phyloP scores from a whole-genome alignment of 2,888 invertebrate genomes.

The Cephus spinipes region DNA sequence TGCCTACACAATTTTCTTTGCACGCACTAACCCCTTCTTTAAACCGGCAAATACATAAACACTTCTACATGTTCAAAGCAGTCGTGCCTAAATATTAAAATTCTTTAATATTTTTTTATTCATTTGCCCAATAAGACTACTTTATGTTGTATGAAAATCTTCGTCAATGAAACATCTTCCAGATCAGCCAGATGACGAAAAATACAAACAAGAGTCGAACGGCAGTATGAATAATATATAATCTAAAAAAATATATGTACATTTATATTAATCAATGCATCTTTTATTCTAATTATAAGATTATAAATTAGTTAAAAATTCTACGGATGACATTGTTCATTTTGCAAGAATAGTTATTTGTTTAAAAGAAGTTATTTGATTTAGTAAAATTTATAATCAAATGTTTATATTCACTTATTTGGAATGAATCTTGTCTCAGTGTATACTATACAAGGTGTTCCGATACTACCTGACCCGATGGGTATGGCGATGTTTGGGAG shows the following conservation, averaged over 20 bases:
- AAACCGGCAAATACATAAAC: neutral
- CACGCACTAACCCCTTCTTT: neutral
- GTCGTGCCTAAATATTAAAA: neutral
- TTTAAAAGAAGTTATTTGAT: neutral
- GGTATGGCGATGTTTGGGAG: too few species aligned
- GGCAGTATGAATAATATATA: slow-evolving; percentile 15
- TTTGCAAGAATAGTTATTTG: neutral
- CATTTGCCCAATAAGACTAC: neutral
- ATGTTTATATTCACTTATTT: too few species aligned
- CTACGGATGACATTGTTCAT: neutral
- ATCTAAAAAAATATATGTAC: slow-evolving; percentile 15
- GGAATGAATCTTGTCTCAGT: neutral
- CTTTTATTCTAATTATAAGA: neutral
- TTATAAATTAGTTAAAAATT: neutral
- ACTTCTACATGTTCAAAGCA: neutral
- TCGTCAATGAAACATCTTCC: neutral
- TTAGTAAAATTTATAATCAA: neutral
- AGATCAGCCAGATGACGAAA: neutral
- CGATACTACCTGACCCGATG: too few species aligned
- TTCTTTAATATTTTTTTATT: neutral
- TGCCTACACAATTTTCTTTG: neutral
- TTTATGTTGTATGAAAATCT: neutral
- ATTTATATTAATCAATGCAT: neutral
- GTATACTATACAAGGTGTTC: too few species aligned
- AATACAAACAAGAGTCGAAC: neutral